Conservation (phyloP, 2,888 invertebrate species). For the Bugula neritina region DNA sequence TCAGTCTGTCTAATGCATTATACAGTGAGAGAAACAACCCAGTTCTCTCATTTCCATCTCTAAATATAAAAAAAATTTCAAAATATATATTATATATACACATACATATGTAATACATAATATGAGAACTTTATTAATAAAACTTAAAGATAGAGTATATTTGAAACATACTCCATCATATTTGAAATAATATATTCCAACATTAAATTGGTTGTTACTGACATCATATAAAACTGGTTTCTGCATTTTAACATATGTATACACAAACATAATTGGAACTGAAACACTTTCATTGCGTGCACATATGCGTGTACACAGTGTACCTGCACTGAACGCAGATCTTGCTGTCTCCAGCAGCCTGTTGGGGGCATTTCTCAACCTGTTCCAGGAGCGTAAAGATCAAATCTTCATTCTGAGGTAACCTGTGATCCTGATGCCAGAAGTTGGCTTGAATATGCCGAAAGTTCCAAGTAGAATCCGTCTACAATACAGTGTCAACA, state of each 20-base stretch:
- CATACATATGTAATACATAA: constrained; percentile 9
- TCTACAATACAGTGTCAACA: no score
- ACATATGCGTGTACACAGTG: no score
- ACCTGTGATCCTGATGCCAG: background rate
- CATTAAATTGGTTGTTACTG: no score
- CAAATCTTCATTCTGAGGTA: background rate
- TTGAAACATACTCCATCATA: background rate
- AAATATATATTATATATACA: background rate
- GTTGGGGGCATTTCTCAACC: constrained; percentile 47
- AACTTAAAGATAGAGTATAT: background rate
- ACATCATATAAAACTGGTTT: no score
- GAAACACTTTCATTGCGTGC: no score
- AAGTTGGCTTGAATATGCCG: constrained; percentile 4
- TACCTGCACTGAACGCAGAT: constrained; percentile 23
- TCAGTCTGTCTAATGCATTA: constrained; percentile 30
- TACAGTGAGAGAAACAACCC: constrained; percentile 7
- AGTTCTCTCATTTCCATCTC: constrained; percentile 24
- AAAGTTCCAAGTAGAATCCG: background rate
- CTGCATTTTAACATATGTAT: no score
- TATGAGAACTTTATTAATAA: background rate
- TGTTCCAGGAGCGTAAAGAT: constrained; percentile 38
- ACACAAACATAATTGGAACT: no score
- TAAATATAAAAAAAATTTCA: background rate
- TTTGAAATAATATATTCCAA: no score
- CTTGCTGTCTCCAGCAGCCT: constrained; percentile 31